Evolutionary conservation across 2,797 vertebrate genomes (phyloP).

Genomic region (Hydrophis major): DNA sequence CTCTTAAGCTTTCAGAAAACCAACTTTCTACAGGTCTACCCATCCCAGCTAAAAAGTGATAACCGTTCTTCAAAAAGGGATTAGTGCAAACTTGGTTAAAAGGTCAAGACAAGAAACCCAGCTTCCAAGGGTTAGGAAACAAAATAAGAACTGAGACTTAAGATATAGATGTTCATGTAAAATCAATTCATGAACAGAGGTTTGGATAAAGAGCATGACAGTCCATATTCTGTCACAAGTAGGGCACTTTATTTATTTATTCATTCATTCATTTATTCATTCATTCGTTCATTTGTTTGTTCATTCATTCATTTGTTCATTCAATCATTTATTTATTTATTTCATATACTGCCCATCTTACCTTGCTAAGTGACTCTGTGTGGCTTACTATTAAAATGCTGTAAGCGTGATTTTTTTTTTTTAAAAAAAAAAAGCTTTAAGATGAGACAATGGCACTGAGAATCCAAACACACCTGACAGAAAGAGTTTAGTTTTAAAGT

Average conservation of each 20-base stretch:
- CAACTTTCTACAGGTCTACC: background rate
- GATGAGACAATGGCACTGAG: background rate
- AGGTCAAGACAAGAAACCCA: background rate
- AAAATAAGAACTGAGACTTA: background rate
- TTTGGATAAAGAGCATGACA: background rate
- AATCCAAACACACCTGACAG: background rate
- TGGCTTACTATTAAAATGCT: background rate
- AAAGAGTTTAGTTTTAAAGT: background rate
- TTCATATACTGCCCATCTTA: background rate
- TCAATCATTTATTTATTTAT: no score
- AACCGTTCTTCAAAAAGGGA: background rate
- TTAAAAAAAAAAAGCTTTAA: background rate
- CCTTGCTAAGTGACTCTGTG: background rate
- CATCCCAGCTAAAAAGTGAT: background rate
- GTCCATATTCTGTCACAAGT: background rate
- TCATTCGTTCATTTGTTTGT: no score
- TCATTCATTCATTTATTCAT: no score
- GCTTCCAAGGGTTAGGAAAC: background rate
- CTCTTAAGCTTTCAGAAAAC: background rate
- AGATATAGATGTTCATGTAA: background rate
- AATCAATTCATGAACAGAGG: background rate
- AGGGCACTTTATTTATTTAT: background rate
- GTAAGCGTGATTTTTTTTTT: no score
- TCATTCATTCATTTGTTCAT: no score
- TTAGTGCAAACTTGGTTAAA: conserved; percentile 5